A percentile compares a stretch with the other conserved stretches of the same genome.
These are phyloP conservation scores for Oriolus oriolus DNA, from an alignment of 2,113 vertebrate genomes.

Conservation along the genomic window DNA sequence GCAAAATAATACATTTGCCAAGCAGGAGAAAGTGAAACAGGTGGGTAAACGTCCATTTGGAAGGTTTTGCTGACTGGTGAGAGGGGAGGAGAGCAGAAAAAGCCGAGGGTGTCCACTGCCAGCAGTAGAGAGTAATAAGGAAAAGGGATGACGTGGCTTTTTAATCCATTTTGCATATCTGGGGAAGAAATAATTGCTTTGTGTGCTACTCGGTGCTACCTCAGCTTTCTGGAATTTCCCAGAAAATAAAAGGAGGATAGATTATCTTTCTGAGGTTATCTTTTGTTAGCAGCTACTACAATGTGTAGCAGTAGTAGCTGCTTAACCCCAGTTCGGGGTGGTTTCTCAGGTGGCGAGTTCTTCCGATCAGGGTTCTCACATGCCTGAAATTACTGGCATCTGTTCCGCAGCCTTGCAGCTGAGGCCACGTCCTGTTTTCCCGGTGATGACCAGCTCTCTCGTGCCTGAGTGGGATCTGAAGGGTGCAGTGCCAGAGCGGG, in stretches of 20 bases:
- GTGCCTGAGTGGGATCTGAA: not conserved
- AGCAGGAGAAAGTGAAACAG: slow-evolving; percentile 32
- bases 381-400: not conserved
- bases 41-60: slow-evolving; percentile 1
- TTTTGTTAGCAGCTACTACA: not conserved
- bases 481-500: not conserved
- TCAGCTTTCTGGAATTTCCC: not conserved
- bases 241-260: not conserved
- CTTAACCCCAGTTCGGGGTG: not conserved
- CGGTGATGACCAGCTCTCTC: not conserved
- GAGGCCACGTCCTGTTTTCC: not conserved
- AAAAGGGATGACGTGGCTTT: slow-evolving; percentile 14
- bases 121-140: not conserved
- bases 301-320: not conserved
- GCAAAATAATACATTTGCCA: slow-evolving; percentile 16
- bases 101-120: not conserved
- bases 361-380: fast-evolving
- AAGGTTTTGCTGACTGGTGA: not conserved
- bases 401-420: not conserved
- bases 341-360: not conserved
- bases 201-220: not conserved
- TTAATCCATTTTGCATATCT: slow-evolving; percentile 18
- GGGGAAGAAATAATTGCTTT: not conserved
- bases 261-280: not conserved
- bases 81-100: not conserved